phyloP scores from a whole-genome alignment of 2,113 vertebrate species.

The Vidua chalybeata region DNA sequence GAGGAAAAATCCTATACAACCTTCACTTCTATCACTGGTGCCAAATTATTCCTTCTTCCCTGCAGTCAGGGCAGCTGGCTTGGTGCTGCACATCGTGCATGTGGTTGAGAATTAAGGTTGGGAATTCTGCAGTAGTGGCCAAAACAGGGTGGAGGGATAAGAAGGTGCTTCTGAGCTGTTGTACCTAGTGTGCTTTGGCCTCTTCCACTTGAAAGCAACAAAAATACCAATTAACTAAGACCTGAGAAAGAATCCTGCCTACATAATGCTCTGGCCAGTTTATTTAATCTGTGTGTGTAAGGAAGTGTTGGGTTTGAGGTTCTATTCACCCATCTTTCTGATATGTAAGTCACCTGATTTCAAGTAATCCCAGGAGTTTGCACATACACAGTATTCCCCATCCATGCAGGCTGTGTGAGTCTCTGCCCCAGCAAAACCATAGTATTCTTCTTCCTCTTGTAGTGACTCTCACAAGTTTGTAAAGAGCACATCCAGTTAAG shows the following conservation, averaged over 20 bases:
- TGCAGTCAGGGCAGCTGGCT: not conserved
- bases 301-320: not conserved
- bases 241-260: not conserved
- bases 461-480: not conserved
- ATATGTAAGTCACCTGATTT: not conserved
- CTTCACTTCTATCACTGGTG: not conserved
- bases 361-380: not conserved
- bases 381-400: accelerated
- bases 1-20: not conserved
- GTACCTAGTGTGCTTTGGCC: not conserved
- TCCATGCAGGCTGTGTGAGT: not conserved
- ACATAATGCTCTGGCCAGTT: not conserved
- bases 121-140: not conserved
- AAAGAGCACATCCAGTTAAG: not conserved
- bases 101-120: not conserved
- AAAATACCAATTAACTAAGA: not conserved
- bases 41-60: not conserved
- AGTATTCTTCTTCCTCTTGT: not conserved
- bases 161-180: not conserved
- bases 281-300: not conserved
- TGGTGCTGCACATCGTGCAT: not conserved
- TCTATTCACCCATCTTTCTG: not conserved
- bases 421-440: not conserved
- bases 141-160: not conserved
- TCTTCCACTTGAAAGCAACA: not conserved